Conservation (phyloP, 2,888 invertebrate species). For the Hylaea fasciaria region DNA sequence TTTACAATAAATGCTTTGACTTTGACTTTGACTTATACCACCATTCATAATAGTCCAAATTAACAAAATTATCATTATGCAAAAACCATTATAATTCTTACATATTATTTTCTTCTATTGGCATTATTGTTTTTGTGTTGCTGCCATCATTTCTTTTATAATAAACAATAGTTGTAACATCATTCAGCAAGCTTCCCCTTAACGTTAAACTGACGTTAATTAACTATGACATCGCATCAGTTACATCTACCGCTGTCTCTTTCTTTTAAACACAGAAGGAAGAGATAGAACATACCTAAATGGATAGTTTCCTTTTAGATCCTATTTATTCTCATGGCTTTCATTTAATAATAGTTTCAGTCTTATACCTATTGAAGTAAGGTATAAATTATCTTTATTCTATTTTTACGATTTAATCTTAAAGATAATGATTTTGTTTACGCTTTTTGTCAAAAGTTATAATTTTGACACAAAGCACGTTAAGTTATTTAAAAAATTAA, state of each 20-base stretch:
- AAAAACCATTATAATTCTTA: too few species aligned
- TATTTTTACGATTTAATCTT: constrained; percentile 8
- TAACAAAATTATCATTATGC: too few species aligned
- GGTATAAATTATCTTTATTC: constrained; percentile 17
- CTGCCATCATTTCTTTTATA: constrained; percentile 1
- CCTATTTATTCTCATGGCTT: constrained; percentile 20
- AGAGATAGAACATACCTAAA: constrained; percentile 48
- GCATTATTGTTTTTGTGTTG: too few species aligned
- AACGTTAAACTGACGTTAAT: constrained; percentile 69
- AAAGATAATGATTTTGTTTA: constrained; percentile 38
- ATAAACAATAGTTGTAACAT: background rate
- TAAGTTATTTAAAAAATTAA: constrained; percentile 25
- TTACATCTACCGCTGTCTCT: constrained; percentile 60
- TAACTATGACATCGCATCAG: constrained; percentile 75
- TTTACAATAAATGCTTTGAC: too few species aligned
- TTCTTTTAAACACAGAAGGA: constrained; percentile 44
- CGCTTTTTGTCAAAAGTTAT: constrained; percentile 39
- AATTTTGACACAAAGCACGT: constrained; percentile 35
- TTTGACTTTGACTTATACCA: too few species aligned
- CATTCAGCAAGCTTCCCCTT: constrained; percentile 56
- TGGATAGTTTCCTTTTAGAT: constrained; percentile 64
- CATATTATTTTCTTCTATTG: too few species aligned
- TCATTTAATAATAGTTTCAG: constrained; percentile 1
- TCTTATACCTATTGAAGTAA: constrained; percentile 4
- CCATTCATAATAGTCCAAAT: too few species aligned